Conservation (phyloP, 2,797 vertebrate species). For the Anableps anableps region DNA sequence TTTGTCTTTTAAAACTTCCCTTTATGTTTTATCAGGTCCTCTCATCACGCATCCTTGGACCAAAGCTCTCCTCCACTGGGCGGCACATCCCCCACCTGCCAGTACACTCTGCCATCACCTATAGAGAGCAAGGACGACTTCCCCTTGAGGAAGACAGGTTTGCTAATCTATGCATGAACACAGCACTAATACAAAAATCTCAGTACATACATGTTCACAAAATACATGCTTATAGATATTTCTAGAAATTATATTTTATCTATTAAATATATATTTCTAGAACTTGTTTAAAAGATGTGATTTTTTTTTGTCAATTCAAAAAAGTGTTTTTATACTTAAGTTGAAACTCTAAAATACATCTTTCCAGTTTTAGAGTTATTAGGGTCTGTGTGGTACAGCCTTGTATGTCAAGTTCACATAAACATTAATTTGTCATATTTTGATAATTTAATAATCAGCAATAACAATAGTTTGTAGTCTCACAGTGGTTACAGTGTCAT, state of each 20-base stretch:
- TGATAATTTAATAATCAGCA: not conserved
- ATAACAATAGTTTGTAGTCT: not conserved
- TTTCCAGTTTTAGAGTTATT: not conserved
- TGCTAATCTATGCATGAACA: slow-evolving; percentile 54
- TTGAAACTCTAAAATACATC: not conserved
- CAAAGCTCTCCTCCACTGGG: slow-evolving; percentile 97
- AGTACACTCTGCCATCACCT: slow-evolving; percentile 90
- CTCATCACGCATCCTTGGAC: slow-evolving; percentile 97
- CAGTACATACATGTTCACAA: not conserved
- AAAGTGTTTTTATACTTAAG: not conserved
- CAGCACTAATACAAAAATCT: slow-evolving; percentile 25
- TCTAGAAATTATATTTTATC: no score
- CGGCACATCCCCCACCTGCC: slow-evolving; percentile 92
- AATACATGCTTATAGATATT: not conserved
- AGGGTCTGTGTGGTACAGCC: not conserved
- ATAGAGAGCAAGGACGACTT: slow-evolving; percentile 95
- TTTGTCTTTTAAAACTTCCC: not conserved
- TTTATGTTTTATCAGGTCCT: slow-evolving; percentile 82
- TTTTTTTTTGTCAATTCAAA: not conserved
- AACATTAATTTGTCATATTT: not conserved
- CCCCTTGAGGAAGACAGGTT: slow-evolving; percentile 98
- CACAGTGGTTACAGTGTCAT: not conserved
- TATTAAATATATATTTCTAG: not conserved
- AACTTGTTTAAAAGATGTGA: slow-evolving; percentile 12
- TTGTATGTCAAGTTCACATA: not conserved